Base-by-base conservation (phyloP, 2,113 vertebrate species). In the Pyxicephalus adspersus region DNA sequence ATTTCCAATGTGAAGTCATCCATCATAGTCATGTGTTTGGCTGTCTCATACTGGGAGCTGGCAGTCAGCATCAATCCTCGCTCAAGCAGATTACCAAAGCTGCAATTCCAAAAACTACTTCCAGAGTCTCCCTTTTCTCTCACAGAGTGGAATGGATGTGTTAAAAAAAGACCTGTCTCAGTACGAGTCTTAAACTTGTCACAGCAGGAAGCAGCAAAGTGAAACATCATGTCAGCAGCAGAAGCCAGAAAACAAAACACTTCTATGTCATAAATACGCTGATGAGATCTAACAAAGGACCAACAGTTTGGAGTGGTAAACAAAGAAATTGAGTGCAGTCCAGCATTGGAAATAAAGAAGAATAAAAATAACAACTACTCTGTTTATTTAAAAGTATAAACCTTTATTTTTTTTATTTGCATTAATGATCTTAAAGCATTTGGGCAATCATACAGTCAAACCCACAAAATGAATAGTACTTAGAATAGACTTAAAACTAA, bases 11-110 rank as follows among this genome's bases (percentile, higher is more conserved):
- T 81, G 61, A 80, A 83, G 84, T 90, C 89, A 92, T 92, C 90
- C 83, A 87, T 94, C 90, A 92, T 90, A 87, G 87, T 90, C 90
- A 90, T 28, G 1, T 84, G 34, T 83, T 85, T 81, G 84, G 86
- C 85, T 0, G n/a, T 71, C 89, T 89, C 83, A 86, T 83, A 87
- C 89, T 85, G 85, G 83, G 84, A 87, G 76, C 83, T 88, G 87
- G 88, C 83, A 81, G 80, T 2, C 34, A 86, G 84, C 88, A 90
- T 85, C 85, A 87, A 86, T 87, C 86, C 90, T 76, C 31, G 65
- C 78, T 86, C 87, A 90, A 84, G 79, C 63, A 83, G 84, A 76
- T 67, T 70, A 86, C 86, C 85, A 88, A 72, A 20, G 84, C 67
- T 64, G 83, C 83, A 84, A 63, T 83, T 87, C 85, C 73, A 77